Evolutionary conservation across 2,797 vertebrate genomes (phyloP).

Genomic region (Anguilla anguilla): DNA sequence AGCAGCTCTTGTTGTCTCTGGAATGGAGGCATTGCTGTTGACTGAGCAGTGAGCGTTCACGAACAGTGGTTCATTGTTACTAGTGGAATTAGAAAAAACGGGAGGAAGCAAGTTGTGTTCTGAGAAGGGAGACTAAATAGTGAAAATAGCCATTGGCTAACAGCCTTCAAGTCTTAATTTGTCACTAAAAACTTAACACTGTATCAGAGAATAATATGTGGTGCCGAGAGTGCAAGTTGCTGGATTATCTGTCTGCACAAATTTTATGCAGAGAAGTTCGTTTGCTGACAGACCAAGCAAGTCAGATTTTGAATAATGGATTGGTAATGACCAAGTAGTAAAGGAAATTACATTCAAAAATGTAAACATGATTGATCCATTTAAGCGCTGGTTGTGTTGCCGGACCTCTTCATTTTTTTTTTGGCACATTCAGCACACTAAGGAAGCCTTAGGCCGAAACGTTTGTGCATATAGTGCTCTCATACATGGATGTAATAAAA

Average conservation of each 20-base stretch:
- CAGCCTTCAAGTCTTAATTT: neutral
- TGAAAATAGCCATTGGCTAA: neutral
- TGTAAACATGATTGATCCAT: too few species aligned
- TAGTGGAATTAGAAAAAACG: slow-evolving; percentile 14
- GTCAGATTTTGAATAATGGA: neutral
- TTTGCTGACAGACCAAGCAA: neutral
- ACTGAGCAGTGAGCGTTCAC: slow-evolving; percentile 4
- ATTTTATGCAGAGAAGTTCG: neutral
- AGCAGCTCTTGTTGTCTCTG: slow-evolving; percentile 10
- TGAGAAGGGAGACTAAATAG: slow-evolving; percentile 1
- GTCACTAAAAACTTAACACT: neutral
- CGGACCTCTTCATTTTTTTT: too few species aligned
- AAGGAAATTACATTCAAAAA: too few species aligned
- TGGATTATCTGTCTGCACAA: neutral
- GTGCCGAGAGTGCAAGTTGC: neutral
- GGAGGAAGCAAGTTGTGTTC: slow-evolving; percentile 15
- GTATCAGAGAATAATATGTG: neutral
- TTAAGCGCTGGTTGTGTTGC: too few species aligned
- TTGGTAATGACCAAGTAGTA: neutral
- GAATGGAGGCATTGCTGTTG: neutral
- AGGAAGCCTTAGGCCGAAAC: too few species aligned
- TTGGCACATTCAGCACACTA: too few species aligned
- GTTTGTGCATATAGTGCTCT: too few species aligned
- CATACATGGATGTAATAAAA: too few species aligned
- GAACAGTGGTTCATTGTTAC: slow-evolving; percentile 31